Evolutionary conservation across 2,113 vertebrate genomes (phyloP).

Genomic region (Cranoglanis bouderius): DNA sequence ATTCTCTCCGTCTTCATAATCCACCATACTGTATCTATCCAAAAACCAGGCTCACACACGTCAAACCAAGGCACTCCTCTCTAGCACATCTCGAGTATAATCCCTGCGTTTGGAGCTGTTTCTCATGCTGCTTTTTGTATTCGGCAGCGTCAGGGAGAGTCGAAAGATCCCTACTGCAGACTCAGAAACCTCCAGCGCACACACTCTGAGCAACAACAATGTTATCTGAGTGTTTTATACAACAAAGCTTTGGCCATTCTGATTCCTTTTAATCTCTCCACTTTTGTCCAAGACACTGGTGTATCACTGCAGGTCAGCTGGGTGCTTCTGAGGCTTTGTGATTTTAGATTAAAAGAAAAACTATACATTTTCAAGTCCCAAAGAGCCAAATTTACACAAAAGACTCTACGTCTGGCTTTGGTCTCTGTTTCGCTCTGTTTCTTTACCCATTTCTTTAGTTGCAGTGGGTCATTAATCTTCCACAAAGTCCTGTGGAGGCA

Average conservation of each 20-base stretch:
- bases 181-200: neutral
- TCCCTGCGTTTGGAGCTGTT: neutral
- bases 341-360: slow-evolving; percentile 1
- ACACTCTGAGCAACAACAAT: neutral
- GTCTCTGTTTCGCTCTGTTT: neutral
- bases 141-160: neutral
- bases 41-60: neutral
- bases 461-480: slow-evolving; percentile 23
- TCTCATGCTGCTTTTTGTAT: neutral
- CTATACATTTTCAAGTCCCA: neutral
- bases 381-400: slow-evolving; percentile 24
- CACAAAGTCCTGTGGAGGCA: slow-evolving; percentile 2
- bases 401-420: neutral
- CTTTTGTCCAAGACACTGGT: slow-evolving; percentile 1
- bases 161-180: neutral
- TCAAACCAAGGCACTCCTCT: neutral
- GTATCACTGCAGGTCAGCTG: neutral
- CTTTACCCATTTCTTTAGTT: neutral
- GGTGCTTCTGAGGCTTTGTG: slow-evolving; percentile 17
- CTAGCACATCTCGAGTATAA: neutral
- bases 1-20: neutral
- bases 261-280: neutral
- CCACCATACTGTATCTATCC: neutral
- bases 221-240: neutral
- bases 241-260: neutral